Evolutionary conservation across 2,888 invertebrate genomes (phyloP), one percentile per base, ranked within the genome.

Genomic region (Kuschelorhynchus macadamiae): DNA sequence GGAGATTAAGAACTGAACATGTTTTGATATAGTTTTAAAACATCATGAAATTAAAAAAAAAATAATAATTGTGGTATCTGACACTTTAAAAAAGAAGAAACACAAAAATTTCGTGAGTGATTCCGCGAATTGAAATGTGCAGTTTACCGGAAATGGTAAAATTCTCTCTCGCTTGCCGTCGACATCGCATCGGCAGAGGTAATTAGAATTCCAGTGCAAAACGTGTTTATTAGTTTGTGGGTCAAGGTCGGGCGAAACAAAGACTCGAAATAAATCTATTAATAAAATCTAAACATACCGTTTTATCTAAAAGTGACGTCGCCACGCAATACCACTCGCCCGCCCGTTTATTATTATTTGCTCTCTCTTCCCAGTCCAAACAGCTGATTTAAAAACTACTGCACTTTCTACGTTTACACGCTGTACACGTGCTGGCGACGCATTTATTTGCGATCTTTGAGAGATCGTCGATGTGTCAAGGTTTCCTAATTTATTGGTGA

Each of bases 231-330:
- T 44, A 62, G 42, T 44, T 62, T 63, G 52, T 68, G 46, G 68
- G 68, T 68, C 68, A 63, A 68, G 68, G 68, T 47, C 68, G 68
- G 49, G n/a, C 59, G 36, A 50, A 42, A 68, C 63, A 68, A 68
- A 68, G 66, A 66, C 60, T 44, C 52, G 53, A 60, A 60, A 59
- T 59, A 60, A 66, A 66, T 66, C 66, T 66, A 66, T 66, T 66
- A 66, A 66, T 66, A 66, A 33, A 52, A 65, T 65, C 57, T 57
- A 42, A 53, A 57, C 56, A 42, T 53, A 32, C 49, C 52, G 50
- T 52, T 52, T 66, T 66, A 66, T 66, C 66, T 53, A 52, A 65
- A 66, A 59, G 44, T 57, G 65, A 64, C 53, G 55, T 56, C 56
- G 56, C 56, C 18, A 56, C 44, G 42, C 56, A 42, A 42, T 56